Evolutionary conservation across 2,888 invertebrate genomes (phyloP), one percentile per base, ranked within the genome.

Genomic region (Amphipyra tragopoginis): DNA sequence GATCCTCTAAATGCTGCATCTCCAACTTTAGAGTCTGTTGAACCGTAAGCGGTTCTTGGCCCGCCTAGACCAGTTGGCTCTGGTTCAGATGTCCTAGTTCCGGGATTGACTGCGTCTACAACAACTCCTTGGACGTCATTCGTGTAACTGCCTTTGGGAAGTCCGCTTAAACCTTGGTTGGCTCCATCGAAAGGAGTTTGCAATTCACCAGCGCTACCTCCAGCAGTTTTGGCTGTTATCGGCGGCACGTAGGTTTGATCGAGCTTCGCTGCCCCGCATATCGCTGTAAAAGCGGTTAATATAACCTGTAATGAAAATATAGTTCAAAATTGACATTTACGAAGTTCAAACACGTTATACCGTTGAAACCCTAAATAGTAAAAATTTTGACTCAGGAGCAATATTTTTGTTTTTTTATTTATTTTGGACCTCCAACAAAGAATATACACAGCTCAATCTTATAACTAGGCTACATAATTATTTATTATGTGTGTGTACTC

Each of bases 111-210:
- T 34, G 93, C 94, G 36, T 94, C 94, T 1, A 94, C 93, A 0
- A 94, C 91, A 0, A 94, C 90, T n/a, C 93, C 94, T 80, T 91
- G 86, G 59, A 83, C 89, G 0, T 91, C 90, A 65, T 94, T 94
- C 0, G 83, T 84, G 66, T 86, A 91, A 56, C 93, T 86, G n/a
- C 93, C 91, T 13, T 83, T 76, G 2, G 91, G 92, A 5, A 86
- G 53, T 2, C 34, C 43, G 9, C 34, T 34, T 0, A 62, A 33
- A 5, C 52, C 69, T 54, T 51, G 49, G 47, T 26, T 55, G 9
- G 62, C 11, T 42, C 78, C 86, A 65, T 85, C 68, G 15, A 86
- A 75, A 36, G 92, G 90, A 38, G 89, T 67, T 66, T 89, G 85
- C 4, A 92, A 77, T 10, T 82, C 83, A 5, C 83, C 89, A 36